phyloP scores from a whole-genome alignment of 2,113 vertebrate species.

The Cololabis saira region DNA sequence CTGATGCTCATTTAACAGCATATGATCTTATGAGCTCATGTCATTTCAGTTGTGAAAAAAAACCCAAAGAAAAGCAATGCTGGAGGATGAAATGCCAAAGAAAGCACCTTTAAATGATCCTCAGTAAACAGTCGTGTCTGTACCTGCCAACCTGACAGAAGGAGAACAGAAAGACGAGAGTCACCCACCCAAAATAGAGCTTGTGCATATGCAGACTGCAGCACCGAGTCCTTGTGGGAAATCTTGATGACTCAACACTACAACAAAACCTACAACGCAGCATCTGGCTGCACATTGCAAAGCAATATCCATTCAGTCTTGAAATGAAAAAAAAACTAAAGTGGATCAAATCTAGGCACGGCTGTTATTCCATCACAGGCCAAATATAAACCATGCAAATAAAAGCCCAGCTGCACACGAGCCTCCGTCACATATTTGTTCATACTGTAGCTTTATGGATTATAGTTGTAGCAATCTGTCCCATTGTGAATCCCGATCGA shows the following conservation, averaged over 20 bases:
- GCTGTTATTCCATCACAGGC: background rate
- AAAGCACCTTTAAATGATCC: background rate
- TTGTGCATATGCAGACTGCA: conserved; percentile 37
- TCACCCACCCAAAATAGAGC: background rate
- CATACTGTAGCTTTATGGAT: conserved; percentile 4
- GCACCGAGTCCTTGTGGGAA: conserved; percentile 25
- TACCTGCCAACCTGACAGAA: background rate
- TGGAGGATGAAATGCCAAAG: background rate
- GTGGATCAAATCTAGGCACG: background rate
- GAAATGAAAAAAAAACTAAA: background rate
- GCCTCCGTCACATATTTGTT: background rate
- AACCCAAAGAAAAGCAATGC: background rate
- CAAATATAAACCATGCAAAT: background rate
- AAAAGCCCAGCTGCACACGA: too few species aligned
- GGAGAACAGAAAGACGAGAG: background rate
- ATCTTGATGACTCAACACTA: conserved; percentile 61
- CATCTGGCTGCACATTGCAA: background rate
- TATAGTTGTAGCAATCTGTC: conserved; percentile 6
- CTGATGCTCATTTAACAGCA: too few species aligned
- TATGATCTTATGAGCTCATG: too few species aligned
- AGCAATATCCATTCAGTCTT: background rate
- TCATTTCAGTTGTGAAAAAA: too few species aligned
- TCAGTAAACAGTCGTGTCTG: background rate
- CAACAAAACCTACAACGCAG: background rate
- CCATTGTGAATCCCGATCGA: conserved; percentile 24